Evolutionary conservation across 2,888 invertebrate genomes (phyloP), one percentile per base, ranked within the genome.

Genomic region (Synergus gifuensis): DNA sequence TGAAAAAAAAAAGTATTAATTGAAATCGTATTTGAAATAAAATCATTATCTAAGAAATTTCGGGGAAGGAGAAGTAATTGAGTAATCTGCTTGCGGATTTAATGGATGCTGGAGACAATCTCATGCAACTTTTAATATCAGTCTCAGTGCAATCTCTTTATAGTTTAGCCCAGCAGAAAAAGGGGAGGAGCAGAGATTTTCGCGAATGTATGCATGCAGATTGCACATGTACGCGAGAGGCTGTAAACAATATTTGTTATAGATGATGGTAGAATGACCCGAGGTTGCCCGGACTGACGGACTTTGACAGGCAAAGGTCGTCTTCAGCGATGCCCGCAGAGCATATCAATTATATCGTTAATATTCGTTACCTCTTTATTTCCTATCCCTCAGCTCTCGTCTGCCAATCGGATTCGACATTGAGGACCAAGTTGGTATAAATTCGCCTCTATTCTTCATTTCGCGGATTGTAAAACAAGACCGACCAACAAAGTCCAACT

Each of bases 241-340:
- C 73, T 73, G 73, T 73, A 73, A 73, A 73, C 73, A 73, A 54
- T 46, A 54, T 7, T 73, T 76, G 58, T 36, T 76, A 62, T 42
- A 81, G 85, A 86, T 86, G 83, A 83, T 80, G 81, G 76, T 78
- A 83, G 79, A 84, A 85, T 87, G 85, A 86, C 86, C 85, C 83
- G 83, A 79, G 84, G 66, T 79, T 84, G 82, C 78, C 69, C 81
- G 78, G 81, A 83, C 84, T 85, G 85, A 83, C 89, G 90, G 91
- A 91, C 91, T 91, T 91, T 90, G 91, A 90, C 85, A 88, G 85
- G 82, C 86, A 81, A 89, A 86, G 91, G 90, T 91, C 90, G 87
- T 83, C 83, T 85, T 87, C 81, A 86, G 86, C 86, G 89, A 89
- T 88, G 87, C 85, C 85, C 87, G 81, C 76, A 81, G 81, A 80